Evolutionary conservation across 2,888 invertebrate genomes (phyloP).

Genomic region (Zonitis immaculata): DNA sequence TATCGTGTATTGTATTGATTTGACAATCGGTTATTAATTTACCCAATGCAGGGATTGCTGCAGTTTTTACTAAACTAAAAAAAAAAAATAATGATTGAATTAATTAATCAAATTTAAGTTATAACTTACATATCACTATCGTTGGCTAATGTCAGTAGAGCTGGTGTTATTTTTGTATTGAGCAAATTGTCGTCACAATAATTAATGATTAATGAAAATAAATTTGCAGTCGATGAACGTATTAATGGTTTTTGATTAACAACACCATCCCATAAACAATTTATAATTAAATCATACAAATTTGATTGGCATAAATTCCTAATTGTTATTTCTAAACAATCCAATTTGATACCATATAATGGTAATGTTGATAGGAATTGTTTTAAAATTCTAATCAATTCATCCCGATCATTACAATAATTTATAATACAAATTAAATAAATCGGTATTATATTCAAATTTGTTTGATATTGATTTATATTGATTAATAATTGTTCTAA

Average conservation of each 20-base stretch:
- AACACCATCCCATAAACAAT: constrained; percentile 62
- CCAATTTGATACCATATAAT: constrained; percentile 52
- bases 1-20: constrained; percentile 53
- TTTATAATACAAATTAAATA: constrained; percentile 58
- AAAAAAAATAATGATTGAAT: constrained; percentile 1
- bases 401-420: constrained; percentile 50
- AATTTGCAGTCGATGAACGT: constrained; percentile 55
- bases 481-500: constrained; percentile 61
- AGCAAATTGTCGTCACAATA: constrained; percentile 54
- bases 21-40: constrained; percentile 53
- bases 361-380: constrained; percentile 54
- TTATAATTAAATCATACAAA: constrained; percentile 55
- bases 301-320: constrained; percentile 41
- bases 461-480: constrained; percentile 53
- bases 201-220: constrained; percentile 56
- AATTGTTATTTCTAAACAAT: constrained; percentile 44
- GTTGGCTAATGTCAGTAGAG: constrained; percentile 64
- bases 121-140: constrained; percentile 65
- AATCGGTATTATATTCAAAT: constrained; percentile 57
- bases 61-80: constrained; percentile 55
- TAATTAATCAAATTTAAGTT: background rate
- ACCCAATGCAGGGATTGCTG: constrained; percentile 61
- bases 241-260: constrained; percentile 61
- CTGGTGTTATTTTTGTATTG: constrained; percentile 60
- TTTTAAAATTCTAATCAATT: constrained; percentile 56